A percentile compares a stretch with the other conserved stretches of the same genome.
phyloP scores from a whole-genome alignment of 30 jellyfish, hydroid and myxozoan genomes.

The Catostylus mosaicus region DNA sequence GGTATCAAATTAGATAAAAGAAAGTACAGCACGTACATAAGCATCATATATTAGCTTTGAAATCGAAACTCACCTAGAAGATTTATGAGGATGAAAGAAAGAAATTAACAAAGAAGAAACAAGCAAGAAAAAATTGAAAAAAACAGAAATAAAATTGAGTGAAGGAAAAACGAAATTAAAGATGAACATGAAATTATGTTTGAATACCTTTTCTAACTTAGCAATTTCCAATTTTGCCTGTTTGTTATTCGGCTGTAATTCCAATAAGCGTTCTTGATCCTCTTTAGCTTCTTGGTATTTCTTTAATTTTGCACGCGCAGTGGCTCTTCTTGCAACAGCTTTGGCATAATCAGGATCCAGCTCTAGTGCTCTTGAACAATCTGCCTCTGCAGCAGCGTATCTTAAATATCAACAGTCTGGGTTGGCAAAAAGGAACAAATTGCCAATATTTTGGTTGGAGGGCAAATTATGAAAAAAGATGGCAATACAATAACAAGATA shows the following conservation, averaged over 20 bases:
- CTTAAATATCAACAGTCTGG: conserved; percentile 40
- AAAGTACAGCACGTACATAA: no score
- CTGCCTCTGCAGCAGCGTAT: conserved; percentile 95
- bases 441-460: no score
- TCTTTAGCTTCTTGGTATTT: conserved; percentile 74
- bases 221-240: conserved; percentile 79
- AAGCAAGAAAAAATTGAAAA: no score
- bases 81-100: neutral
- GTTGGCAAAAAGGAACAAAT: no score
- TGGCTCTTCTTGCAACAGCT: conserved; percentile 94
- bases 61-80: no score
- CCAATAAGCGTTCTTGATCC: conserved; percentile 67
- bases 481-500: no score
- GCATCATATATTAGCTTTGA: no score
- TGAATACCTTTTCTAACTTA: conserved; percentile 72
- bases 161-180: no score
- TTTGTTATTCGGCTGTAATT: conserved; percentile 75
- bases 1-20: no score
- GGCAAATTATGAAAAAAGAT: no score
- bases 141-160: no score
- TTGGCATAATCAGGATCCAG: conserved; percentile 86
- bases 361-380: conserved; percentile 77
- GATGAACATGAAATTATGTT: no score
- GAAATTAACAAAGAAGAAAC: neutral
- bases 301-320: conserved; percentile 83